Evolutionary conservation across 2,888 invertebrate genomes (phyloP), one percentile per base, ranked within the genome.

Genomic region (Lasioglossum oenotherae): DNA sequence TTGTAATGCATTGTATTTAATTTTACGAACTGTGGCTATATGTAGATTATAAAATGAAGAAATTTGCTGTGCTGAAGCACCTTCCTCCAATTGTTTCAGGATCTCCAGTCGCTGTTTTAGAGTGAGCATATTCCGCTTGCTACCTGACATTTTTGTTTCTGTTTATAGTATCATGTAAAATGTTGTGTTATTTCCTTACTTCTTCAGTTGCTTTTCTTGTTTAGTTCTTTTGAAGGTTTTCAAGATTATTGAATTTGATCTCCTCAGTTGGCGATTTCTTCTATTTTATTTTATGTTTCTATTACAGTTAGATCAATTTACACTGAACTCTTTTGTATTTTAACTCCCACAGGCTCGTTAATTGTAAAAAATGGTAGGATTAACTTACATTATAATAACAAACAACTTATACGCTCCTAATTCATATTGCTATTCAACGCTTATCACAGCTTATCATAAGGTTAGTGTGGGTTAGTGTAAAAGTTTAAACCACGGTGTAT

Each of bases 291-390:
- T 64, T 27, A 64, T 31, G 14, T 27, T 64, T 16, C 8, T 64
- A 14, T 16, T 31, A 16, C 14, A 31, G 27, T 27, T 64, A 31
- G 4, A 64, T 64, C 4, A 16, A 31, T 64, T 64, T 64, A 31
- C 64, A 64, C 64, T 60, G 14, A 53, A 84, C 57, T 23, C 49
- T 57, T 57, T 57, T 57, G 12, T 57, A 57, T n/a, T 57, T 27
- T 57, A 57, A 57, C 57, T 27, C 2, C 57, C n/a, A 57, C n/a
- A 12, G 4, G n/a, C n/a, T 57, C 12, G 57, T 57, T 57, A 10
- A 57, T 23, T 3, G 35, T 35, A 35, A 35, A 35, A 35, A 35
- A 35, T 57, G n/a, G 3, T 57, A n/a, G n/a, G n/a, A 10, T 23
- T n/a, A 35, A 35, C 35, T 35, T 4, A n/a, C 10, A n/a, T n/a